Percentiles rank a stretch among this genome's conserved stretches.
phyloP scores from a whole-genome alignment of 2,113 vertebrate species.

The Rhinopomastus cyanomelas region DNA sequence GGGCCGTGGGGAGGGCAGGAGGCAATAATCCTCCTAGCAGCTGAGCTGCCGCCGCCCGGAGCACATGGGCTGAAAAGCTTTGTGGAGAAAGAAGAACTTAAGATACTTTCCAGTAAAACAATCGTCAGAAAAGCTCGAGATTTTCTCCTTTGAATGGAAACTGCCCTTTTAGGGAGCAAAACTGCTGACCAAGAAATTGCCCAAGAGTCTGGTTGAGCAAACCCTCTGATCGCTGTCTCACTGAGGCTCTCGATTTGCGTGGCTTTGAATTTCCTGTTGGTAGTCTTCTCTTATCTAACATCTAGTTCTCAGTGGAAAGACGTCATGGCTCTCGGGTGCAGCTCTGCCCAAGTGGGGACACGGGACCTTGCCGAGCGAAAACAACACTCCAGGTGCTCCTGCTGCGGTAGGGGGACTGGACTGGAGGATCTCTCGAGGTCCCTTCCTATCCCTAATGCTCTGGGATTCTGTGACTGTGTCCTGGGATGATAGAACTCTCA shows the following conservation, averaged over 20 bases:
- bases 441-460: no score
- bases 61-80: background rate
- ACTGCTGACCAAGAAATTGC: background rate
- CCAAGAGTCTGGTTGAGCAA: background rate
- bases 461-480: slow-evolving; percentile 58
- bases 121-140: background rate
- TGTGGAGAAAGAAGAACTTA: background rate
- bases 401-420: no score
- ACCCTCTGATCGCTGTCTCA: background rate
- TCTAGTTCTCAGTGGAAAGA: no score
- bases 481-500: slow-evolving; percentile 49
- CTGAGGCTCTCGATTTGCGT: background rate
- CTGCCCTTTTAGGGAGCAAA: background rate
- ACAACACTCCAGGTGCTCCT: no score
- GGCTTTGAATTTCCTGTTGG: background rate
- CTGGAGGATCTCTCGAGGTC: no score
- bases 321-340: no score
- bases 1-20: background rate
- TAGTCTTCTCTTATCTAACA: background rate
- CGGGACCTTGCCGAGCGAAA: slow-evolving; percentile 7
- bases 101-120: background rate
- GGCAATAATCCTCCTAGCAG: background rate
- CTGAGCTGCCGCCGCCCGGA: background rate
- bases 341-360: background rate
- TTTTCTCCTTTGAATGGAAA: background rate